Percentiles rank a stretch among this genome's conserved stretches.
Evolutionary conservation across 1,140 invertebrate genomes (phyloP).

Genomic region (Drosophila athabasca): DNA sequence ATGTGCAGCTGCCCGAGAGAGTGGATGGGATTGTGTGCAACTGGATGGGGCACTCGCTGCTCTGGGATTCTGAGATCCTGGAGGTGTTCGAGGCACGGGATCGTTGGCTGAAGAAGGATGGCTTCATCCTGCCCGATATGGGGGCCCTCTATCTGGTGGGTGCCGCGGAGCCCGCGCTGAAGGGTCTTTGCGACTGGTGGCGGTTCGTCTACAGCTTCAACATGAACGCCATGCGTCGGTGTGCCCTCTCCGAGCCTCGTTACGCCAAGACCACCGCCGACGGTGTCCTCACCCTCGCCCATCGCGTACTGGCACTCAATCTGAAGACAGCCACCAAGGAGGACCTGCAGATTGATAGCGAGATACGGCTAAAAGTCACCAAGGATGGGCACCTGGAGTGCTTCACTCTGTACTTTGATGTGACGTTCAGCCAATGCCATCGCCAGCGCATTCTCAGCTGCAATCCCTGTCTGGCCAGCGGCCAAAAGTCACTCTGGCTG

Average conservation of each 20-base stretch:
- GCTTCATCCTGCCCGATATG: slow-evolving; percentile 91
- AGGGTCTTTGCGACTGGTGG: slow-evolving; percentile 62
- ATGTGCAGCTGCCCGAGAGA: slow-evolving; percentile 88
- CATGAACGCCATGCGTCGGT: slow-evolving; percentile 56
- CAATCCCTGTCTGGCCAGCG: slow-evolving; percentile 30
- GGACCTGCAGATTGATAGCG: slow-evolving; percentile 33
- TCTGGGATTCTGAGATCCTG: slow-evolving; percentile 95
- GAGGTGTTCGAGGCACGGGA: slow-evolving; percentile 93
- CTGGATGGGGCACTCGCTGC: slow-evolving; percentile 98
- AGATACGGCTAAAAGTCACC: slow-evolving; percentile 21
- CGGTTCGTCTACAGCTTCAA: slow-evolving; percentile 55
- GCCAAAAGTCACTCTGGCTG: slow-evolving; percentile 54
- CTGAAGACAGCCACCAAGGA: slow-evolving; percentile 18
- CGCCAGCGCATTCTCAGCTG: slow-evolving; percentile 41
- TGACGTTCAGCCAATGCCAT: slow-evolving; percentile 62
- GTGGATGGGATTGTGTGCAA: slow-evolving; percentile 99
- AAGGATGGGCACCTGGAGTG: slow-evolving; percentile 48
- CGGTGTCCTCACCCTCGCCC: slow-evolving; percentile 86
- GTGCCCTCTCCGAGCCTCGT: slow-evolving; percentile 50
- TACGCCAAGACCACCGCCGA: slow-evolving; percentile 97
- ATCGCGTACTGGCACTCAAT: slow-evolving; percentile 45
- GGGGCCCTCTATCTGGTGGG: slow-evolving; percentile 93
- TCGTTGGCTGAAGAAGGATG: slow-evolving; percentile 90
- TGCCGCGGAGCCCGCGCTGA: slow-evolving; percentile 78
- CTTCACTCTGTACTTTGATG: slow-evolving; percentile 70